Evolutionary conservation across 2,888 invertebrate species (phyloP).

Genomic region (Scrobipalpa atriplicella): DNA sequence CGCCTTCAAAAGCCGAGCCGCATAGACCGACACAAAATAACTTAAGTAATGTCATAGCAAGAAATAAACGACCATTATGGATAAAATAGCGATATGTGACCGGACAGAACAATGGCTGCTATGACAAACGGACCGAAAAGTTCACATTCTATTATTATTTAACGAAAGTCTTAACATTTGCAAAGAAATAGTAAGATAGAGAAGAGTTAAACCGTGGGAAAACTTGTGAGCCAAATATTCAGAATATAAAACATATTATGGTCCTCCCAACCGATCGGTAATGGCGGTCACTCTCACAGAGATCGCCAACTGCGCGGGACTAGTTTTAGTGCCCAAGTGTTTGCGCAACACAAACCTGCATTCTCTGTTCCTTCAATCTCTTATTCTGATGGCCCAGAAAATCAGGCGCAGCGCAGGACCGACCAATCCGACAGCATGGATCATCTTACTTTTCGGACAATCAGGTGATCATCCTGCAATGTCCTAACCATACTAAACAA

Average conservation of each 20-base stretch:
- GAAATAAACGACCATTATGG: neutral
- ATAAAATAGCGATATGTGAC: slow-evolving; percentile 2
- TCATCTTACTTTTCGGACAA: too few species aligned
- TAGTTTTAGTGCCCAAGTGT: too few species aligned
- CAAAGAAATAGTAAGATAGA: neutral
- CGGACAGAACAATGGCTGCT: slow-evolving; percentile 42
- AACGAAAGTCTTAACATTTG: neutral
- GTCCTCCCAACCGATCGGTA: too few species aligned
- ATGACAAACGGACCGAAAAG: slow-evolving; percentile 40
- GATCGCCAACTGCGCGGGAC: too few species aligned
- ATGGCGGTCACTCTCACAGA: too few species aligned
- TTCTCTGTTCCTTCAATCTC: too few species aligned
- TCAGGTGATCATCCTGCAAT: too few species aligned
- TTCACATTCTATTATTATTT: slow-evolving; percentile 29
- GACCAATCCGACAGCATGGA: too few species aligned
- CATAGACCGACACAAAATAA: neutral
- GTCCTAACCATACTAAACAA: too few species aligned
- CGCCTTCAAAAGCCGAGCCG: neutral
- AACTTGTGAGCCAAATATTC: neutral
- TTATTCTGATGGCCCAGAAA: too few species aligned
- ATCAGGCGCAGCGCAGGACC: too few species aligned
- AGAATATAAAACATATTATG: neutral
- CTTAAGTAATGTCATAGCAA: slow-evolving; percentile 2
- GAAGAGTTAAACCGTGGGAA: neutral
- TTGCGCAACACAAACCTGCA: too few species aligned